phyloP scores from a whole-genome alignment of 2,113 vertebrate species.

The Eurypyga helias region DNA sequence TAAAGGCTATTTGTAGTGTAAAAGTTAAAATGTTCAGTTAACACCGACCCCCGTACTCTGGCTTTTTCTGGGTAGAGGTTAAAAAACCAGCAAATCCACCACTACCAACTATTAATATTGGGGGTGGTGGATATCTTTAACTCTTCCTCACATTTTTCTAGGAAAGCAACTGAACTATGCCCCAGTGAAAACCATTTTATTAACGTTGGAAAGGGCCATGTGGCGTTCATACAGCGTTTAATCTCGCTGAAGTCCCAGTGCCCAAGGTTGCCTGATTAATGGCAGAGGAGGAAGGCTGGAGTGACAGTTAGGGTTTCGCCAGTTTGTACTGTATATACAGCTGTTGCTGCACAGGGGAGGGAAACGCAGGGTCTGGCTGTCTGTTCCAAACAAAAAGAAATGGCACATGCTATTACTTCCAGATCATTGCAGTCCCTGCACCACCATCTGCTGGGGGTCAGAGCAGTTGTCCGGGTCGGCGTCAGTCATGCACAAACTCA shows the following conservation, averaged over 20 bases:
- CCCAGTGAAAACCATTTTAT: background rate
- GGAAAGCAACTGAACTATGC: background rate
- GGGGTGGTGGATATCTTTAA: background rate
- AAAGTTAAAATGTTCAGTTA: background rate
- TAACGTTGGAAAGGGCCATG: background rate
- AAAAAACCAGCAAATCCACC: background rate
- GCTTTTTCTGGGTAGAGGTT: background rate
- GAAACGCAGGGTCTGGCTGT: constrained; percentile 71
- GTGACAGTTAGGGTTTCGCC: constrained; percentile 57
- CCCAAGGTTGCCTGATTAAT: constrained; percentile 5
- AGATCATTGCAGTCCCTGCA: constrained; percentile 86
- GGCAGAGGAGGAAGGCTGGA: constrained; percentile 1
- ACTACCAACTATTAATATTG: background rate
- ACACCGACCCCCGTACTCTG: background rate
- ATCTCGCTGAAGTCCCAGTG: background rate
- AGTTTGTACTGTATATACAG: constrained; percentile 63
- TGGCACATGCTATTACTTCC: constrained; percentile 91
- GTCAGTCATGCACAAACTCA: constrained; percentile 75
- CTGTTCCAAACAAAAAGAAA: constrained; percentile 87
- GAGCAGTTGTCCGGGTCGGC: constrained; percentile 84
- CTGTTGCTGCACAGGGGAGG: constrained; percentile 61
- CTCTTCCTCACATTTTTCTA: background rate
- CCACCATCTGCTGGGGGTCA: constrained; percentile 89
- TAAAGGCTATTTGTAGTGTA: background rate
- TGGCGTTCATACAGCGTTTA: background rate